Evolutionary conservation across 2,113 vertebrate genomes (phyloP).

Genomic region (Crotophaga sulcirostris): DNA sequence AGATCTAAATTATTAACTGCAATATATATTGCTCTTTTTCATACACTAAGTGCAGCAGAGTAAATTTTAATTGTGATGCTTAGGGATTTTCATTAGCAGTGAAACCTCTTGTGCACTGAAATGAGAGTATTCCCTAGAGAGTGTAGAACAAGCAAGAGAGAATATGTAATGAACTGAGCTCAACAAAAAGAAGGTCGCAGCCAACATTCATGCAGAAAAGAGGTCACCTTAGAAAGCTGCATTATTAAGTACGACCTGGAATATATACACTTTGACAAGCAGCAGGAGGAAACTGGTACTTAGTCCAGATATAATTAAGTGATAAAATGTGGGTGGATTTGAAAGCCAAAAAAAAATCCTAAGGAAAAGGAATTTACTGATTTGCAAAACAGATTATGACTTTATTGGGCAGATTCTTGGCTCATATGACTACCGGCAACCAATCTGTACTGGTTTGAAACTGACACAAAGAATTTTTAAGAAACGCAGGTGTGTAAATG

Average conservation of each 20-base stretch:
- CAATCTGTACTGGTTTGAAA: not conserved
- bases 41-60: not conserved
- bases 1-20: conserved; percentile 2
- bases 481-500: not conserved
- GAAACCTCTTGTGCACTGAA: not conserved
- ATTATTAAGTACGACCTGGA: conserved; percentile 20
- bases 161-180: conserved; percentile 46
- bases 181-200: conserved; percentile 42
- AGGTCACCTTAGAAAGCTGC: conserved; percentile 2
- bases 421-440: not conserved
- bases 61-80: conserved; percentile 42
- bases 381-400: not conserved
- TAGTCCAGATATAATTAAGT: not conserved
- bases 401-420: not conserved
- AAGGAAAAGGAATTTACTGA: not conserved
- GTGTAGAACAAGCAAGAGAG: not conserved
- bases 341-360: not conserved
- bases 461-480: not conserved
- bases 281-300: not conserved
- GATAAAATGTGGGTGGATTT: not conserved
- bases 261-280: conserved; percentile 19
- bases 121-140: conserved; percentile 21
- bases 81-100: conserved; percentile 43
- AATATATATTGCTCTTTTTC: not conserved
- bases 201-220: conserved; percentile 28